Conservation (phyloP, 2,888 invertebrate genomes). For the Lissocephala sabroskyi region DNA sequence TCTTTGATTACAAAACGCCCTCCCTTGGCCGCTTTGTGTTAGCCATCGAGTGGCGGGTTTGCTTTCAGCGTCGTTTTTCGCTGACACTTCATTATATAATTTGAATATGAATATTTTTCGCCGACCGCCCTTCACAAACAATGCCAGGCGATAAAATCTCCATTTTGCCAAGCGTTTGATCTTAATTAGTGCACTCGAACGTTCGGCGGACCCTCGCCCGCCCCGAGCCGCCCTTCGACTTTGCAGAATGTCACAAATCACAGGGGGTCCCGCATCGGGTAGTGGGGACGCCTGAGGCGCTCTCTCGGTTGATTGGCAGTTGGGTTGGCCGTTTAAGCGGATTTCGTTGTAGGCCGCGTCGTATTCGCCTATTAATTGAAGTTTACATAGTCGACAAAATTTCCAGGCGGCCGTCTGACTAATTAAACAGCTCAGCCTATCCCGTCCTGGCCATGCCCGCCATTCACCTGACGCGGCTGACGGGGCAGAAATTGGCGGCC, state of each 20-base stretch:
- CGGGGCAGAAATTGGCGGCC: neutral
- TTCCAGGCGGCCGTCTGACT: constrained; percentile 6
- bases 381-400: constrained; percentile 49
- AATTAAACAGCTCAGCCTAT: constrained; percentile 2
- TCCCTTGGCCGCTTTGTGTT: neutral
- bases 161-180: constrained; percentile 54
- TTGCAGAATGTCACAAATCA: constrained; percentile 58
- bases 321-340: constrained; percentile 47
- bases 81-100: constrained; percentile 63
- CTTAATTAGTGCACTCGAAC: constrained; percentile 60
- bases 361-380: constrained; percentile 57
- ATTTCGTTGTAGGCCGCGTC: constrained; percentile 34
- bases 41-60: neutral
- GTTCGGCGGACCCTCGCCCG: constrained; percentile 15
- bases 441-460: too few relatives aligned
- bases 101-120: constrained; percentile 44
- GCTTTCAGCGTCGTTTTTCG: constrained; percentile 31
- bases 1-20: constrained; percentile 43
- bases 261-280: constrained; percentile 3
- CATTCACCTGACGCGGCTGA: too few relatives aligned
- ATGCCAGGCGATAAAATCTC: constrained; percentile 46
- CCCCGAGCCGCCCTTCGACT: neutral
- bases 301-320: constrained; percentile 41
- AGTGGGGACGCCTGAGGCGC: constrained; percentile 6
- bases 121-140: constrained; percentile 18